Evolutionary conservation across 2,888 invertebrate species (phyloP), one percentile per base, ranked within the genome.

Genomic region (Luffia ferchaultella): DNA sequence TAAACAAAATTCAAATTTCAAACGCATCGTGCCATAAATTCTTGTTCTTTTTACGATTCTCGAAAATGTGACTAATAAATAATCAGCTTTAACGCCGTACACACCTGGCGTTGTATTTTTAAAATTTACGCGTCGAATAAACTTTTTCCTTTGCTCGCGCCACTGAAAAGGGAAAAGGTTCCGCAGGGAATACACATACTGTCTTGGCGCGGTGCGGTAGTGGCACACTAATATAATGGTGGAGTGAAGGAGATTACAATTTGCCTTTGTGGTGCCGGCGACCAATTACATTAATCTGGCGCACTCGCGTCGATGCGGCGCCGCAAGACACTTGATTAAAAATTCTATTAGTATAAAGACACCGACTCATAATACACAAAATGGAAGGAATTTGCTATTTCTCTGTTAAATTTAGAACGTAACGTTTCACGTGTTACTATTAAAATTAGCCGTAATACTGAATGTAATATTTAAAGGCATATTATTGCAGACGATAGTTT

Each of bases 231-330:
- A 12, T 70, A 70, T 73, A 76, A 77, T 76, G 42, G 19, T 45
- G 7, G 73, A 72, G 75, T 72, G 71, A 70, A 71, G 72, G 73
- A 78, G 74, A 79, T 80, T 79, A 79, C 79, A 82, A 82, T 82
- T 82, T 82, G 80, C 82, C 73, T 82, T 82, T 82, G 80, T 82
- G 78, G 80, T 70, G 72, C 70, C 76, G 72, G 73, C 71, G 74
- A 78, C 77, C 77, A 80, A 82, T 83, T 80, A 79, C 80, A 83
- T 83, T 82, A 82, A 79, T 79, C 77, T 73, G 76, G 73, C 72
- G 75, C 64, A 65, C 69, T 70, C 68, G 71, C 64, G 70, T 68
- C 64, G 67, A 57, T 63, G 65, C 66, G 48, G 46, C 49, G 68
- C 70, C 76, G 68, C 77, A 73, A 76, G 67, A 73, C 73, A 79